A percentile compares a stretch with the other conserved stretches of the same genome.
Conservation (phyloP, 2,113 vertebrate species). For the Lipotes vexillifer region DNA sequence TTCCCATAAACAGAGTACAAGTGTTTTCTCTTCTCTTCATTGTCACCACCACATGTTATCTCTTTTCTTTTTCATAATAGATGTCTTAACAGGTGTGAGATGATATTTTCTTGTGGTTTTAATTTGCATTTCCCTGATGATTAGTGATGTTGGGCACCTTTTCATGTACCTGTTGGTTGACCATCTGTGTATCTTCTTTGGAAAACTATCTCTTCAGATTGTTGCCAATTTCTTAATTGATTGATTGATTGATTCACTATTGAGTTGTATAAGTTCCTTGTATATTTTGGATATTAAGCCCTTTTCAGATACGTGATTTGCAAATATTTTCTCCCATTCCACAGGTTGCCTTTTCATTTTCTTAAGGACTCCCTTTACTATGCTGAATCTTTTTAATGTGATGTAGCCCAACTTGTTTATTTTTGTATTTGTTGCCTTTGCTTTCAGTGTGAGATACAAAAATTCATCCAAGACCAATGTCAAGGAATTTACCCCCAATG, state of each 20-base stretch:
- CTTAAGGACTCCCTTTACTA: neutral
- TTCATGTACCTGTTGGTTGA: no score
- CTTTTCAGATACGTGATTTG: neutral
- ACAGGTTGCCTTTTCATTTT: neutral
- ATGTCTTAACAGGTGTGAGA: neutral
- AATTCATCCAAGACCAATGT: neutral
- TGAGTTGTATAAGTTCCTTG: no score
- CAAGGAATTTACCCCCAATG: neutral
- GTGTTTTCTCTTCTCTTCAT: neutral
- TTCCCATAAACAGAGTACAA: neutral
- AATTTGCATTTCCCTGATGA: no score
- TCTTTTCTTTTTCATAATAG: neutral
- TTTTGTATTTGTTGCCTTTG: neutral
- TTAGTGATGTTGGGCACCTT: no score
- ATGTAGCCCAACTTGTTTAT: neutral
- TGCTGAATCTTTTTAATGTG: neutral
- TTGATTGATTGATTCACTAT: no score
- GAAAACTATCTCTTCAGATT: no score
- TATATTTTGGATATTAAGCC: neutral
- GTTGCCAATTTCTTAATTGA: no score
- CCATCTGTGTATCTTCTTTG: no score
- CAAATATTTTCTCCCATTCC: neutral
- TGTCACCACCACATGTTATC: neutral
- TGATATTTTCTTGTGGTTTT: neutral
- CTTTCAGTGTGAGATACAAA: neutral